Percentiles rank a stretch among this genome's conserved stretches.
These are phyloP conservation scores for Sapayoa aenigma DNA, from an alignment of 2,113 vertebrate genomes.

Conservation along the genomic window DNA sequence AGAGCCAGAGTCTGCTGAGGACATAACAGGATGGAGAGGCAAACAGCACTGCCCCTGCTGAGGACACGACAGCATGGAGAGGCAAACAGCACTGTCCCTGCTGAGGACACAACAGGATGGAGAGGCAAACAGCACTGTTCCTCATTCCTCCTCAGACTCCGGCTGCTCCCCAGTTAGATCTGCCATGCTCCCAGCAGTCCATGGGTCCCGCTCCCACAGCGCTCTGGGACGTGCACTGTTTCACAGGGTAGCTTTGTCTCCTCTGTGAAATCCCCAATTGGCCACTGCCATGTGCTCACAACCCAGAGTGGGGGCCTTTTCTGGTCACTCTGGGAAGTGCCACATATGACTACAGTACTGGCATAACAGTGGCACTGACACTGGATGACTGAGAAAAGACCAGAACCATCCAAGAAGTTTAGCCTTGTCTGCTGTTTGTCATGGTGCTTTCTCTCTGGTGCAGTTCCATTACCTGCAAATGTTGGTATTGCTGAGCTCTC, in stretches of 20 bases:
- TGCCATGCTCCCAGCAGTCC: not conserved
- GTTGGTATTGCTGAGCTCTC: not conserved
- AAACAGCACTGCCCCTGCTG: not conserved
- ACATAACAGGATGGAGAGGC: not conserved
- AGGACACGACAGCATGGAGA: not conserved
- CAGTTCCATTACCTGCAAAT: not conserved
- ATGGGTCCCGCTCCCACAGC: not conserved
- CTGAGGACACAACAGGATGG: not conserved
- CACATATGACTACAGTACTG: fast-evolving
- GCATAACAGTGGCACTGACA: not conserved
- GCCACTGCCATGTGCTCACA: too few species aligned
- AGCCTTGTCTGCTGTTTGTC: not conserved
- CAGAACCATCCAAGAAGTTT: not conserved
- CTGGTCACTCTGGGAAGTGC: not conserved
- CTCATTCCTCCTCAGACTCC: not conserved
- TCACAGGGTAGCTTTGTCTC: not conserved
- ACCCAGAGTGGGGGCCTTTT: not conserved
- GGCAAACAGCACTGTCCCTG: too few species aligned
- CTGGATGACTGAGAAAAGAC: not conserved
- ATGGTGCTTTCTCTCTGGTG: not conserved
- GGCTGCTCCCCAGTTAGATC: not conserved
- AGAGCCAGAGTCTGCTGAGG: not conserved
- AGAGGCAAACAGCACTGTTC: not conserved
- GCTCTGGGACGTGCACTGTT: fast-evolving
- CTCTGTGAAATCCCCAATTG: fast-evolving